A percentile compares a stretch with the other conserved stretches of the same genome.
Evolutionary conservation across 64 coral and sea anemone species (phyloP).

Genomic region (Pocillopora damicornis): DNA sequence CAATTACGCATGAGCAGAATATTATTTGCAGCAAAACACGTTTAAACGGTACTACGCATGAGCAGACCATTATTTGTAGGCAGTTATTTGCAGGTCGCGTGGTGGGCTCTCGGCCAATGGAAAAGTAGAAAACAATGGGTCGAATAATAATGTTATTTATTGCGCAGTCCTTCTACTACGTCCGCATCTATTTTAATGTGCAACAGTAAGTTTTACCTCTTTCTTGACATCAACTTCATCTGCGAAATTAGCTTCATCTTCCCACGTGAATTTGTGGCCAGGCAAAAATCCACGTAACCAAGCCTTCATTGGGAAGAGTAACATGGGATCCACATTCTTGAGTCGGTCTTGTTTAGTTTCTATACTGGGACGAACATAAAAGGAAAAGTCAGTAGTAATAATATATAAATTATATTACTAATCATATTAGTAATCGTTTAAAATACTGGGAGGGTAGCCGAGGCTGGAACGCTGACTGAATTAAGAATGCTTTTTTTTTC

Average conservation of each 20-base stretch:
- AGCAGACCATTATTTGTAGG: too few species aligned
- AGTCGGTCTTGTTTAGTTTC: slow-evolving; percentile 33
- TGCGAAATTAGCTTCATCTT: neutral
- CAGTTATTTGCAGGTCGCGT: too few species aligned
- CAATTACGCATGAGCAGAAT: too few species aligned
- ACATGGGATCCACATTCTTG: slow-evolving; percentile 6
- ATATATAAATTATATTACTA: neutral
- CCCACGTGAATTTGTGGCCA: slow-evolving; percentile 35
- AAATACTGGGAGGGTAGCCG: neutral
- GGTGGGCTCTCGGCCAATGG: too few species aligned
- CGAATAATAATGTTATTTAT: neutral
- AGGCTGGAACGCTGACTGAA: neutral
- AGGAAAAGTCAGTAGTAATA: neutral
- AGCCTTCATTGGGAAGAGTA: slow-evolving; percentile 35
- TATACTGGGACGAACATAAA: neutral
- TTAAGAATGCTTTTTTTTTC: neutral
- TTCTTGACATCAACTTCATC: neutral
- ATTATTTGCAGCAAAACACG: too few species aligned
- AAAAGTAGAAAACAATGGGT: too few species aligned
- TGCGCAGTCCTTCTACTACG: neutral
- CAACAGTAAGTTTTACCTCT: slow-evolving; percentile 5
- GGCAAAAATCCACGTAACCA: slow-evolving; percentile 40
- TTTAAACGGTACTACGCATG: too few species aligned
- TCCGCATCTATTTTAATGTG: neutral
- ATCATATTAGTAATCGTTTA: neutral